These are phyloP conservation scores for Ophthalmolycus amberensis DNA, from an alignment of 2,113 vertebrate genomes.

Conservation along the genomic window DNA sequence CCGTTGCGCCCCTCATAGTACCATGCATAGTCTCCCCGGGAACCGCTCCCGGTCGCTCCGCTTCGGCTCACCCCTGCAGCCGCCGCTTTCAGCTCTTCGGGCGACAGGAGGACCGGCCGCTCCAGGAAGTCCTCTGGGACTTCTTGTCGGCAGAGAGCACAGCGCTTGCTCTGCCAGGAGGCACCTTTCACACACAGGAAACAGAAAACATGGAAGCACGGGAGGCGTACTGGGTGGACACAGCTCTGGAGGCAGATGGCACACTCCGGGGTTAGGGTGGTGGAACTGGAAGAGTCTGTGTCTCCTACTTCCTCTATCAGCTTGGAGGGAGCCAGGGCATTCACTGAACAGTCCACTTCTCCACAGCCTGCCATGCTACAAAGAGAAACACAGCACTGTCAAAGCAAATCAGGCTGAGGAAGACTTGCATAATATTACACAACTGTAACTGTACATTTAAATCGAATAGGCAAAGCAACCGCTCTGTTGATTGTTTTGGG, in stretches of 20 bases:
- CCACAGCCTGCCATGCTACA: slow-evolving; percentile 93
- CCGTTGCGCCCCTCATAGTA: slow-evolving; percentile 98
- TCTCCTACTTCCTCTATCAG: slow-evolving; percentile 83
- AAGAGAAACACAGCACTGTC: slow-evolving; percentile 5
- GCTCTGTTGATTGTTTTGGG: slow-evolving; percentile 28
- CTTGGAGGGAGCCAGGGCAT: slow-evolving; percentile 86
- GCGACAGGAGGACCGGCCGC: slow-evolving; percentile 92
- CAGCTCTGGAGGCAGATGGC: slow-evolving; percentile 97
- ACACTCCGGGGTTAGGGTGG: slow-evolving; percentile 87
- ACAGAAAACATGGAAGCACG: slow-evolving; percentile 97
- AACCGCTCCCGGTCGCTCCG: slow-evolving; percentile 77
- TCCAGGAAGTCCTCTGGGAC: slow-evolving; percentile 97
- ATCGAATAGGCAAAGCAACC: background rate
- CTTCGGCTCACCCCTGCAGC: slow-evolving; percentile 80
- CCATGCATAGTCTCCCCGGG: slow-evolving; percentile 91
- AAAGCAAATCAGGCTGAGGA: background rate
- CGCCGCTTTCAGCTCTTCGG: slow-evolving; percentile 93
- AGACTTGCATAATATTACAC: background rate
- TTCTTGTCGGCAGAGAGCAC: slow-evolving; percentile 95
- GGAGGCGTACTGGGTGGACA: slow-evolving; percentile 94
- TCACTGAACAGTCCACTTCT: slow-evolving; percentile 88
- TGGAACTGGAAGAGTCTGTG: slow-evolving; percentile 74
- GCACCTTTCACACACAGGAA: slow-evolving; percentile 97
- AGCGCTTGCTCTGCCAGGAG: slow-evolving; percentile 97
- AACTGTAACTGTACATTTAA: background rate